phyloP scores from a whole-genome alignment of 1,140 invertebrate genomes.

The Nasonia giraulti region DNA sequence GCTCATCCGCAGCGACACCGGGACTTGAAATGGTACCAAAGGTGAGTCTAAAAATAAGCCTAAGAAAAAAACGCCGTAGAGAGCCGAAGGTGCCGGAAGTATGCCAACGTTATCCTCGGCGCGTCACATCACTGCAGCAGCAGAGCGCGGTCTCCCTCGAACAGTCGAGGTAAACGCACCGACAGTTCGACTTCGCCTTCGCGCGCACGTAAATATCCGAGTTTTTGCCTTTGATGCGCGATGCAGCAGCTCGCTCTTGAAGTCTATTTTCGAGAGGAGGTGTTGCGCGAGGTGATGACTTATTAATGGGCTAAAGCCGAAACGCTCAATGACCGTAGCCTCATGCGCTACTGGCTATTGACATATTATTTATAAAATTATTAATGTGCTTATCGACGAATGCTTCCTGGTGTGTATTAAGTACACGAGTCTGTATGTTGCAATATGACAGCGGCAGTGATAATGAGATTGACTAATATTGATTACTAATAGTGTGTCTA shows the following conservation, averaged over 20 bases:
- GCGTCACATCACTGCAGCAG: neutral
- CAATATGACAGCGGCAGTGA: neutral
- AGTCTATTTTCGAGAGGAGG: conserved; percentile 33
- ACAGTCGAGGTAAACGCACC: conserved; percentile 20
- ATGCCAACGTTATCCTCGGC: conserved; percentile 29
- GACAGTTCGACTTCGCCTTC: neutral
- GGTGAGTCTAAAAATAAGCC: conserved; percentile 9
- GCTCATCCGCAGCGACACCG: neutral
- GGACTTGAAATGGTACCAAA: neutral
- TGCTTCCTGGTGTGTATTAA: neutral
- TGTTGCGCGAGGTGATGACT: conserved; percentile 10
- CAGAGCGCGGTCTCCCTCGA: neutral
- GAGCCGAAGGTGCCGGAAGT: conserved; percentile 41
- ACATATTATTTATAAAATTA: neutral
- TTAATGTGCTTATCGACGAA: neutral
- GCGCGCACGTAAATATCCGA: conserved; percentile 34
- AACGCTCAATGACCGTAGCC: neutral
- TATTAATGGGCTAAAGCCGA: conserved; percentile 33
- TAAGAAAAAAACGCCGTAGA: conserved; percentile 4
- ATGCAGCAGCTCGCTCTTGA: neutral
- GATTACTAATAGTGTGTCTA: too few relatives aligned
- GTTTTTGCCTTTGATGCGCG: conserved; percentile 40
- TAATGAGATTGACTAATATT: neutral
- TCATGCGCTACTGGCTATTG: neutral
- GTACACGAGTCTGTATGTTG: neutral